These are phyloP conservation scores for Falco rusticolus DNA, from an alignment of 2,797 vertebrate species.

Conservation along the genomic window DNA sequence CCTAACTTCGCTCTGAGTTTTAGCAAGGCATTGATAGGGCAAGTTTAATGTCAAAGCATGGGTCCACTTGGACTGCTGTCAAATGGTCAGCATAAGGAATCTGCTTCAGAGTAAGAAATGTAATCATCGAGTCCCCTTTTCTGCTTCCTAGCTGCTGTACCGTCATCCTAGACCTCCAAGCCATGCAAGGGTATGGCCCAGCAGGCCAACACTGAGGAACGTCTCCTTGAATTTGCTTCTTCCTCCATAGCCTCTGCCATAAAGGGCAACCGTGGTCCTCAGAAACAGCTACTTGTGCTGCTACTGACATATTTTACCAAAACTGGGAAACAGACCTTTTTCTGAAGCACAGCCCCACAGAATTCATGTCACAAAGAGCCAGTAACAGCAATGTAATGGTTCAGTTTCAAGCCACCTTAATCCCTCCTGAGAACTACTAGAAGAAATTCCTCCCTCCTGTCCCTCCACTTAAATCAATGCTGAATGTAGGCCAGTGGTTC, in stretches of 20 bases:
- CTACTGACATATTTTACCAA: not conserved
- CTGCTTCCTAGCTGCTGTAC: not conserved
- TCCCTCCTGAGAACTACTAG: not conserved
- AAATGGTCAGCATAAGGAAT: not conserved
- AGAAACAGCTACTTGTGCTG: not conserved
- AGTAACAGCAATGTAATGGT: not conserved
- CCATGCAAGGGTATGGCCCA: not conserved
- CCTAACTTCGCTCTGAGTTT: not conserved
- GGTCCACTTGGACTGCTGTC: not conserved
- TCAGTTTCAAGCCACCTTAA: not conserved
- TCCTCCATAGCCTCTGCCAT: not conserved
- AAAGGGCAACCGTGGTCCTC: not conserved
- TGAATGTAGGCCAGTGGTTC: not conserved
- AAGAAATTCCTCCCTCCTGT: not conserved
- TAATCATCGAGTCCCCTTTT: not conserved
- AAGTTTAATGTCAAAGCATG: not conserved
- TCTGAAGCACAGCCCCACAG: not conserved
- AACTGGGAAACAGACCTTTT: not conserved
- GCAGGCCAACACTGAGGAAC: not conserved
- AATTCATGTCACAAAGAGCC: not conserved
- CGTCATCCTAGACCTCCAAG: not conserved
- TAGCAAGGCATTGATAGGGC: not conserved
- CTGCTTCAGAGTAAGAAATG: not conserved
- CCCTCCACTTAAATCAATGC: not conserved
- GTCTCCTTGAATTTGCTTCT: not conserved